Evolutionary conservation across 2,888 invertebrate genomes (phyloP).

Genomic region (Epistrophe eligans): DNA sequence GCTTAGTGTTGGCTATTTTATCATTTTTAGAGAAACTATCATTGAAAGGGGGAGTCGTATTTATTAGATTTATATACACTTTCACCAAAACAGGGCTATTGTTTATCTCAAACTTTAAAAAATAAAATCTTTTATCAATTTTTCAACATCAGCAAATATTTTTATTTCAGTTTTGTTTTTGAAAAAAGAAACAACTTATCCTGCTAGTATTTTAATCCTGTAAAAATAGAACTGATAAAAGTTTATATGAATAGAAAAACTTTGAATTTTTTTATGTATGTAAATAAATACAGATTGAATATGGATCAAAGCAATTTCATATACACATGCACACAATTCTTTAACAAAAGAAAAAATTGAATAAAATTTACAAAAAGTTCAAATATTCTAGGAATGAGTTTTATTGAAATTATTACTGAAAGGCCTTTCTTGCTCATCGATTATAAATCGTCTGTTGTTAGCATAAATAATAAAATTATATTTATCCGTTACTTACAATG

Average conservation of each 20-base stretch:
- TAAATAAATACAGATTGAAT: not conserved
- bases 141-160: not conserved
- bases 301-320: not conserved
- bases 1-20: no score
- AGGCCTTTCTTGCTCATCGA: not conserved
- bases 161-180: not conserved
- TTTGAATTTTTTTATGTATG: not conserved
- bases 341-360: not conserved
- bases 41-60: no score
- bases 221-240: not conserved
- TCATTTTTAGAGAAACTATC: no score
- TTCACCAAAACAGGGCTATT: no score
- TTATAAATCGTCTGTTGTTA: not conserved
- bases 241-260: not conserved
- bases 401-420: slow-evolving; percentile 33
- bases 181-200: not conserved
- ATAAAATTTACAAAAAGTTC: slow-evolving; percentile 21
- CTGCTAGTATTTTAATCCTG: not conserved
- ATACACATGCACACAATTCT: not conserved
- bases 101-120: no score
- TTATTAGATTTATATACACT: no score
- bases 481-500: not conserved
- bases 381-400: not conserved
- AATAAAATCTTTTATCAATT: no score
- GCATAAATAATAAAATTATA: slow-evolving; percentile 39